phyloP scores from a whole-genome alignment of 2,888 invertebrate genomes.

The Dendrolimus pini region DNA sequence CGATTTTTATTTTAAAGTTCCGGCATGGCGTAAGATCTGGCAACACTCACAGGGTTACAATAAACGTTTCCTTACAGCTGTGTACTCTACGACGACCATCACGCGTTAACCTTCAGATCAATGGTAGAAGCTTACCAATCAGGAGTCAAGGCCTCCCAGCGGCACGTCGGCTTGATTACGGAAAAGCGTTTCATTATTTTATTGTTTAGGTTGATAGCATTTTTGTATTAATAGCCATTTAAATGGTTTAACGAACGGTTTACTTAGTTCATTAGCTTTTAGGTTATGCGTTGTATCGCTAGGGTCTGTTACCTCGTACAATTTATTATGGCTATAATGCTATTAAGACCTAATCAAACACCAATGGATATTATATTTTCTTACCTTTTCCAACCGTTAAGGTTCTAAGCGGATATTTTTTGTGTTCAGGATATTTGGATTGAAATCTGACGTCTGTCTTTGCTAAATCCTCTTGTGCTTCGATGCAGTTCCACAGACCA shows the following conservation, averaged over 20 bases:
- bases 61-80: neutral
- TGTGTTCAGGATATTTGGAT: no score
- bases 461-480: no score
- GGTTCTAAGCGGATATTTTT: no score
- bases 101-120: neutral
- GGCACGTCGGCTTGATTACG: neutral
- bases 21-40: neutral
- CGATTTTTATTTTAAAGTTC: neutral
- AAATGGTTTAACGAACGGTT: neutral
- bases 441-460: no score
- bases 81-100: neutral
- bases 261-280: neutral
- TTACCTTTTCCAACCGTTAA: no score
- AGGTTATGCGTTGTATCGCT: neutral
- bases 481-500: no score
- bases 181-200: neutral
- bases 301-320: no score
- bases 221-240: neutral
- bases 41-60: neutral
- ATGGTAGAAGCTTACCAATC: constrained; percentile 9
- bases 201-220: neutral
- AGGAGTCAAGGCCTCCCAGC: neutral
- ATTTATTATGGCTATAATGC: no score
- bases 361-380: no score
- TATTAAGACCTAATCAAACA: no score